Base-by-base conservation (phyloP, 2,113 vertebrate genomes). In the Oreocharis arfaki region DNA sequence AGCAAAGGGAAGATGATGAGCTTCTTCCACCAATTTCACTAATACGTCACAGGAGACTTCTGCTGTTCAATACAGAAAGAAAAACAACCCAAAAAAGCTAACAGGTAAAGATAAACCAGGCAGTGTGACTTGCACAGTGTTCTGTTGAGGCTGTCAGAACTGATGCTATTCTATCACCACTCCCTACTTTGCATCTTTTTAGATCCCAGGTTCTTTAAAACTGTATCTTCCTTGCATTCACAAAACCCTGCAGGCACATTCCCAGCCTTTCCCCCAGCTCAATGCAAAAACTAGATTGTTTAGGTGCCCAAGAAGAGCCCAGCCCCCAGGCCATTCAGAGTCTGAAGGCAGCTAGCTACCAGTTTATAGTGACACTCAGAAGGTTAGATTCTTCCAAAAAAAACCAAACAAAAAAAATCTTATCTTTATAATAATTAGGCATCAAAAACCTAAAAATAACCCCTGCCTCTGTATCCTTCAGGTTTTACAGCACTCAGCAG, bases 321-420 rank as follows among this genome's bases (percentile, higher is more conserved):
- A 56, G 55, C n/a, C 11, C 35, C 5, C 0, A 0, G 28, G 44
- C 7, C 13, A 44, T 26, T 55, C 60, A 75, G 52, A 6, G 14
- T 61, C 30, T 59, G 57, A 86, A 61, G 28, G 17, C 39, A 86
- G 11, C 17, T 44, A 64, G 11, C 39, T 47, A 28, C 44, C n/a
- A 64, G 49, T 41, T 30, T 79, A 60, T 22, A 64, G 16, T 16
- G 26, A 42, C 23, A 87, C 7, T 39, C 30, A 60, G 14, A 65
- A 42, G 17, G 19, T 19, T 32, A 79, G 49, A 22, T 22, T 52
- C 23, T 59, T 35, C 12, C 2, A 15, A 2, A 1, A 4, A 30
- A 24, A 30, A 49, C 42, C 11, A 41, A 41, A 11, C 41, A 11
- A 27, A 50, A 19, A 24, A 50, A 44, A 16, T 3, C 11, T 64